phyloP scores from a whole-genome alignment of 2,113 vertebrate genomes.

The Pteronura brasiliensis region DNA sequence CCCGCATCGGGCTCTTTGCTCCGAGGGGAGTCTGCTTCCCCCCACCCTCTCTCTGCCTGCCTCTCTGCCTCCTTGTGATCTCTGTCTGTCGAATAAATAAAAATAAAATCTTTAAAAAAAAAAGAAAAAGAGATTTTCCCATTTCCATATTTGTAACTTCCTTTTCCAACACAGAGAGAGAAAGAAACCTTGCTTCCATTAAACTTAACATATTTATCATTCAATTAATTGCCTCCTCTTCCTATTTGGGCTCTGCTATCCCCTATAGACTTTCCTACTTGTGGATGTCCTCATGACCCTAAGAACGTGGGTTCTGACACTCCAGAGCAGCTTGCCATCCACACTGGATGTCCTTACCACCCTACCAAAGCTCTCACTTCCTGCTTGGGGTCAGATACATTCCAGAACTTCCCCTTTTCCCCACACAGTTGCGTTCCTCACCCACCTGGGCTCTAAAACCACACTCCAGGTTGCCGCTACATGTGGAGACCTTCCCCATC shows the following conservation, averaged over 20 bases:
- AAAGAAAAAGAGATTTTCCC: too few species aligned
- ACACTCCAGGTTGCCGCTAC: neutral
- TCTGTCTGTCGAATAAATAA: too few species aligned
- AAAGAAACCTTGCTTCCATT: neutral
- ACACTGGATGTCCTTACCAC: neutral
- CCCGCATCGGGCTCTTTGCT: too few species aligned
- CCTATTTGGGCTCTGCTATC: neutral
- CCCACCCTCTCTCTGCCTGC: too few species aligned
- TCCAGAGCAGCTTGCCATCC: neutral
- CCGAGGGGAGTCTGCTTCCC: too few species aligned
- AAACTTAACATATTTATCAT: neutral
- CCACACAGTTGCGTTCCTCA: neutral
- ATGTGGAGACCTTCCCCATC: fast-evolving
- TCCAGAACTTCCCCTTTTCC: neutral
- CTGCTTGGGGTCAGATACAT: neutral
- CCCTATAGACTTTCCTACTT: neutral
- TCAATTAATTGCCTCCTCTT: neutral
- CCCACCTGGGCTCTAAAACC: neutral
- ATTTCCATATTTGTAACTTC: neutral
- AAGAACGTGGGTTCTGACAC: neutral
- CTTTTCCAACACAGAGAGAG: neutral
- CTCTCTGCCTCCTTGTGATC: too few species aligned
- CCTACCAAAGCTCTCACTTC: neutral
- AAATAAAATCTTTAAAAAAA: too few species aligned
- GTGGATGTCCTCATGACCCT: neutral